Base-by-base conservation (phyloP, 1,140 invertebrate species). In the Drosophila carrolli region DNA sequence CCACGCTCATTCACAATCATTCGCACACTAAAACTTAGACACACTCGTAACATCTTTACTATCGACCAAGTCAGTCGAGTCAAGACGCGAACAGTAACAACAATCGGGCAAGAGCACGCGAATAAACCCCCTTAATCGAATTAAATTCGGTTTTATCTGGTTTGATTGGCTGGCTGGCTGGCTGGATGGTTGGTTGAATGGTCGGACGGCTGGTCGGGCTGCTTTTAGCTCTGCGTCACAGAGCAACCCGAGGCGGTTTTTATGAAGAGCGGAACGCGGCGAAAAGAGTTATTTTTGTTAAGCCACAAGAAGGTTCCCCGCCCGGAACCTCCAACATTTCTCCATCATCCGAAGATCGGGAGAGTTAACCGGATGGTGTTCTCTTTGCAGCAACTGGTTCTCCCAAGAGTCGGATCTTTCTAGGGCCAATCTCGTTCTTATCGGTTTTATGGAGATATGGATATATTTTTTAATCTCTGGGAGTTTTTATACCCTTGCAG, bases 101-200 rank as follows among this genome's bases (percentile, higher is more conserved):
- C 73, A 67, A 50, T 57, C 73, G 61, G 56, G 58, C 61, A 70
- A 79, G 71, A 86, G 82, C 67, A 62, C 46, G 72, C 75, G 58
- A 88, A 60, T 35, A 60, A 79, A 89, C 85, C 81, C 70, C 79
- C 62, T 86, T 81, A 80, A 91, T 86, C 90, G 84, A 91, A 91
- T 86, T 91, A 81, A 91, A 91, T 72, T 91, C 90, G 84, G 90
- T 86, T 91, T 78, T 91, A 91, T 91, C 90, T 86, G 80, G 90
- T 91, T 91, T 91, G 71, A 72, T 85, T 90, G 77, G 75, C 76
- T 9, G 50, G 48, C 40, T 68, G 47, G 23, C 32, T 59, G 46
- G 63, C 32, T 70, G 14, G 73, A 29, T 58, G 60, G 56, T 35
- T 57, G 38, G 56, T 16, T 44, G 54, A 43, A 19, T 23, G 57